These are phyloP conservation scores for Tachystola acroxantha DNA, from an alignment of 2,888 invertebrate genomes.

Conservation along the genomic window DNA sequence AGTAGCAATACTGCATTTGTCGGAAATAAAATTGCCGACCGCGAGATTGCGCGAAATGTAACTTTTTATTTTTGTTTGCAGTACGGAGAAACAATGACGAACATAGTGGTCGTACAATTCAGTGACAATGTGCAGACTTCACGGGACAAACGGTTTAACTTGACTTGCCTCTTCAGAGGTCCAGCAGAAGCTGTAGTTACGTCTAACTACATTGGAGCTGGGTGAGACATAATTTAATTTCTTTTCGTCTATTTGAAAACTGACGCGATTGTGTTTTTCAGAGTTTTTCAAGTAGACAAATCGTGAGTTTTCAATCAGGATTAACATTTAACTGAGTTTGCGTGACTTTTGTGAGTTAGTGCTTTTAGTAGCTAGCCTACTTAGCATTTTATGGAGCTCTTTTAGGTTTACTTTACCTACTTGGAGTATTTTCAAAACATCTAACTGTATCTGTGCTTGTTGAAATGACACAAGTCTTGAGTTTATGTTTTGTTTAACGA, in stretches of 20 bases:
- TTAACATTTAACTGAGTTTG: constrained; percentile 39
- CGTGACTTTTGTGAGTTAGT: constrained; percentile 25
- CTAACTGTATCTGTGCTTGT: constrained; percentile 20
- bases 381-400: constrained; percentile 6
- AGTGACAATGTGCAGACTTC: constrained; percentile 95
- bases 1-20: constrained; percentile 12
- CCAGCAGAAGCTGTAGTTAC: constrained; percentile 96
- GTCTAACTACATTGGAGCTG: constrained; percentile 94
- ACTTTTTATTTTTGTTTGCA: constrained; percentile 54
- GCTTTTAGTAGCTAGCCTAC: constrained; percentile 13
- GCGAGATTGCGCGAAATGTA: neutral
- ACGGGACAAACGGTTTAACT: constrained; percentile 92
- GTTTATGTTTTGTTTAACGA: constrained; percentile 21
- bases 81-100: constrained; percentile 96
- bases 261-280: neutral
- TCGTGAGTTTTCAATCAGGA: constrained; percentile 17
- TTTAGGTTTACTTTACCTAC: constrained; percentile 10
- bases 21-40: neutral
- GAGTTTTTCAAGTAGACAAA: constrained; percentile 25
- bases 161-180: constrained; percentile 94
- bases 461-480: constrained; percentile 13
- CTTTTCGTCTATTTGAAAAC: constrained; percentile 30
- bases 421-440: constrained; percentile 26
- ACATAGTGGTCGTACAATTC: constrained; percentile 95
- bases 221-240: constrained; percentile 74